Evolutionary conservation across 35 echinoderm and acorn worm genomes (phyloP), one percentile per base, ranked within the genome.

Genomic region (Ophioderma brevispina): DNA sequence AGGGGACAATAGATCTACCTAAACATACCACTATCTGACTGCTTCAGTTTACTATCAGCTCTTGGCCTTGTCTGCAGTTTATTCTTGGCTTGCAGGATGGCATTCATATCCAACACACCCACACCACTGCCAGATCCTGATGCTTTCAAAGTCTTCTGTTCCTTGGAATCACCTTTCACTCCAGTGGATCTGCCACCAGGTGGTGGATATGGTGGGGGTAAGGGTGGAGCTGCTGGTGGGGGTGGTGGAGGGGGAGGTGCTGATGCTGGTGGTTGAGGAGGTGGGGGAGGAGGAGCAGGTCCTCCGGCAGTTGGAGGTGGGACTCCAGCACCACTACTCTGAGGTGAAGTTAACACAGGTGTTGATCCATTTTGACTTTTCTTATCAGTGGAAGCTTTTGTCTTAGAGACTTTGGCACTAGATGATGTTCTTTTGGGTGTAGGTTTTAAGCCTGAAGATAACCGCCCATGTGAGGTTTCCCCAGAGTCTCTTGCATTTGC

Each of bases 201-300:
- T 50, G 82, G 82, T 33, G 90, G 81, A 36, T 33, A 46, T 13
- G 75, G 64, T 32, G 82, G 33, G 14, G 70, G 64, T 32, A 80
- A 35, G 0, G 70, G 63, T 17, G 64, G 38, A 11, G 64, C 56
- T 55, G 81, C 59, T n/a, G 89, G 89, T 0, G 81, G 81, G 18
- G 90, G 82, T 15, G 40, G 75, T 21, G 70, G 81, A 30, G 46
- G 63, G 2, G 82, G 82, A 38, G 90, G 90, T 6, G 90, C 39
- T 32, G 18, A 21, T 46, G 82, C 21, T 1, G 90, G 82, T 13
- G 90, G 90, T 25, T 81, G 82, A 21, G 75, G 76, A 55, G 81
- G 90, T 18, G 78, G 21, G 4, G 37, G 49, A 34, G 39, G 19
- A 55, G 32, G 25, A 49, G 25, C 37, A 28, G 37, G 34, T 36